phyloP scores from a whole-genome alignment of 2,888 invertebrate genomes.

The Agrochola macilenta region DNA sequence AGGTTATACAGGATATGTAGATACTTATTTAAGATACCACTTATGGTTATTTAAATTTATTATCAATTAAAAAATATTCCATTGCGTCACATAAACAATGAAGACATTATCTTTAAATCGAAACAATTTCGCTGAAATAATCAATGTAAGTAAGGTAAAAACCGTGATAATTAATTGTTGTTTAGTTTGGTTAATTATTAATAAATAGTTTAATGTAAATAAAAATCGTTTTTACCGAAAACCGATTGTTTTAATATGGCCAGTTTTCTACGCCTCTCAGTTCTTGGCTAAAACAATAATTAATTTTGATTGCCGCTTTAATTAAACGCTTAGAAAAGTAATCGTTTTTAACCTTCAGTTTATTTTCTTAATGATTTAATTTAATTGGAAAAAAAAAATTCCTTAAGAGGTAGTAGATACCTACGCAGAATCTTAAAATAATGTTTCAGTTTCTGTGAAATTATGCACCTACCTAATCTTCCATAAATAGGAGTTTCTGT shows the following conservation, averaged over 20 bases:
- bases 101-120: neutral
- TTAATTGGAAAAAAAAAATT: neutral
- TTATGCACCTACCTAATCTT: neutral
- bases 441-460: slow-evolving; percentile 37
- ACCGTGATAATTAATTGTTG: neutral
- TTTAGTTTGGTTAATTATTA: neutral
- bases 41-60: neutral
- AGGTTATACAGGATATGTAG: neutral
- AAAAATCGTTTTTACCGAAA: neutral
- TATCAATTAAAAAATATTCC: neutral
- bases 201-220: too few species aligned
- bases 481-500: neutral
- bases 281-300: neutral
- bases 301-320: neutral
- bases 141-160: neutral
- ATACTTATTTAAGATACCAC: neutral
- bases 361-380: neutral
- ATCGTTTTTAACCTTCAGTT: neutral
- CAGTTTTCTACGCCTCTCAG: neutral
- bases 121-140: neutral
- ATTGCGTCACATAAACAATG: too few species aligned
- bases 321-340: neutral
- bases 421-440: neutral
- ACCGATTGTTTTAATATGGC: neutral
- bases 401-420: neutral